phyloP scores from a whole-genome alignment of 1,140 invertebrate species.

The Drosophila bocki region DNA sequence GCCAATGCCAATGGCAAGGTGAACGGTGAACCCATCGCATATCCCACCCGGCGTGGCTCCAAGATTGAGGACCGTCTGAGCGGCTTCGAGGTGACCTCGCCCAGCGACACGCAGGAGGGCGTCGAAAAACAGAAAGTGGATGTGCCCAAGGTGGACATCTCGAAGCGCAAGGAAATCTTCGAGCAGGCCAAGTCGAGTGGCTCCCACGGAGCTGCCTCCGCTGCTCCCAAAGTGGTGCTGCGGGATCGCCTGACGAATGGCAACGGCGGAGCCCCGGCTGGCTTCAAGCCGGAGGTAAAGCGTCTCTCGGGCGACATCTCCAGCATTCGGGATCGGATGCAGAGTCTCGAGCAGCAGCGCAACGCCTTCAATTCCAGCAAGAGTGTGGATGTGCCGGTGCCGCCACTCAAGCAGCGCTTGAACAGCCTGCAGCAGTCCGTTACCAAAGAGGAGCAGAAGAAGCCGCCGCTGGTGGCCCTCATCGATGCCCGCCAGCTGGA shows the following conservation, averaged over 20 bases:
- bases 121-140: constrained; percentile 86
- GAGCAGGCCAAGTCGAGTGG: constrained; percentile 87
- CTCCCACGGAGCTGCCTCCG: constrained; percentile 22
- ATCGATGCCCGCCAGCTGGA: constrained; percentile 81
- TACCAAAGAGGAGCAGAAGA: constrained; percentile 80
- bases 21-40: constrained; percentile 60
- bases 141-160: constrained; percentile 92
- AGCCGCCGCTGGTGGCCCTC: constrained; percentile 75
- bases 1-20: constrained; percentile 45
- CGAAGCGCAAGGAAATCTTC: constrained; percentile 92
- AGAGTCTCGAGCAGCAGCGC: constrained; percentile 88
- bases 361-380: constrained; percentile 85
- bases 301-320: constrained; percentile 88
- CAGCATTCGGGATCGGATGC: constrained; percentile 88
- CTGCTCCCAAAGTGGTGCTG: constrained; percentile 63
- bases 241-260: constrained; percentile 67
- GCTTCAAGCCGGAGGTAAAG: constrained; percentile 81
- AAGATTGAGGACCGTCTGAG: constrained; percentile 83
- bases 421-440: constrained; percentile 80
- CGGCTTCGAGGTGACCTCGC: constrained; percentile 79
- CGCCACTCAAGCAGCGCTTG: constrained; percentile 79
- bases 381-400: constrained; percentile 82
- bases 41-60: constrained; percentile 73
- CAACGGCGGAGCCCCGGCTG: constrained; percentile 72
- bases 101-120: constrained; percentile 84